Conservation (phyloP, 2,888 invertebrate genomes). For the Oscheius sp. region DNA sequence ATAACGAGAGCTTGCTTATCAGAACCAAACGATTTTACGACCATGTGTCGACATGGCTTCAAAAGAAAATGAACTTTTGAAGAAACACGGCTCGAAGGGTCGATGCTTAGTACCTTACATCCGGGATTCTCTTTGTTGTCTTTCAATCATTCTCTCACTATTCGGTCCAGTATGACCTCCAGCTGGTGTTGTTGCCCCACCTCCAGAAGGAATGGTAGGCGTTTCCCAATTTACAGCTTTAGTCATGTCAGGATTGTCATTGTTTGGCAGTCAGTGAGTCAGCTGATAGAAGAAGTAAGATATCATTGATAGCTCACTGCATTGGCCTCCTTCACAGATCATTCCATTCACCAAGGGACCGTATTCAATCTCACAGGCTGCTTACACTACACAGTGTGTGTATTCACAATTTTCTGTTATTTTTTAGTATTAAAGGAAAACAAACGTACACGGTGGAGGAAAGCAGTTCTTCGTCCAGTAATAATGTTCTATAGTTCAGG, state of each 20-base stretch:
- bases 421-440: no score
- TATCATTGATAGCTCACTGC: slow-evolving; percentile 3
- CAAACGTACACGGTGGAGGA: slow-evolving; percentile 21
- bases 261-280: no score
- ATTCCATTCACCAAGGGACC: slow-evolving; percentile 16
- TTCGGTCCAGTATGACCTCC: background rate
- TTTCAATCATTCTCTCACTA: background rate
- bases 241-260: no score
- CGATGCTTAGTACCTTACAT: slow-evolving; percentile 17
- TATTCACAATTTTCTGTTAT: slow-evolving; percentile 34
- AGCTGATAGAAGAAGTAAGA: no score
- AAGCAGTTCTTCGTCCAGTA: slow-evolving; percentile 29
- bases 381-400: no score
- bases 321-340: slow-evolving; percentile 24
- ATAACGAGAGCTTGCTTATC: no score
- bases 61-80: no score
- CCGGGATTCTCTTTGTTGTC: slow-evolving; percentile 7
- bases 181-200: background rate
- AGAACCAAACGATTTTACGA: no score
- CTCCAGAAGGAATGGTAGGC: background rate
- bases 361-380: slow-evolving; percentile 17
- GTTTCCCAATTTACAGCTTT: no score
- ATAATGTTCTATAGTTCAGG: no score
- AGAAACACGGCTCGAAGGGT: slow-evolving; percentile 22
- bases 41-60: background rate